Conservation (phyloP, 2,888 invertebrate genomes). For the Andrena trimmerana region DNA sequence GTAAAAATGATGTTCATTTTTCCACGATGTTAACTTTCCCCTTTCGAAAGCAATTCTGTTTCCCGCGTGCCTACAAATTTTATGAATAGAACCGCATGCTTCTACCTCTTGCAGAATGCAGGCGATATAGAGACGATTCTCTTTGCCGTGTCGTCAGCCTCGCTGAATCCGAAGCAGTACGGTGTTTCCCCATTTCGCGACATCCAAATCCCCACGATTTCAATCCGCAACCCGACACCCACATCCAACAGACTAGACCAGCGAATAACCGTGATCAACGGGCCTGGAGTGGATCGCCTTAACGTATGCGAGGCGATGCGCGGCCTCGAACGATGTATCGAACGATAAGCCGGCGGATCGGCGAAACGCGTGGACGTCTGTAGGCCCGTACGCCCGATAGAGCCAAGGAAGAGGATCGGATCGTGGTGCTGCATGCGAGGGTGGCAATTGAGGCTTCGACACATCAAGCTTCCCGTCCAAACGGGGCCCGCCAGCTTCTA, state of each 20-base stretch:
- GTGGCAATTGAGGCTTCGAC: slow-evolving; percentile 31
- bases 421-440: slow-evolving; percentile 43
- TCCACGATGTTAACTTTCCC: no score
- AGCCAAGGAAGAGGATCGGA: slow-evolving; percentile 20
- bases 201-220: no score
- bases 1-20: background rate
- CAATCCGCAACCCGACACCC: background rate
- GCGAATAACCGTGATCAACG: slow-evolving; percentile 34
- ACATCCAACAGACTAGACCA: background rate
- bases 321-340: slow-evolving; percentile 32
- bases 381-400: background rate
- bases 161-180: no score
- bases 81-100: no score
- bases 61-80: no score
- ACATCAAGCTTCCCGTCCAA: slow-evolving; percentile 21
- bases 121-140: no score
- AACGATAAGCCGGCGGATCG: slow-evolving; percentile 56
- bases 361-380: slow-evolving; percentile 27
- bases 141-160: no score
- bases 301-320: slow-evolving; percentile 48
- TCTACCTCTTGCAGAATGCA: no score
- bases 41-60: no score
- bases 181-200: no score
- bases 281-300: slow-evolving; percentile 30
- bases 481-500: slow-evolving; percentile 11